Evolutionary conservation across 2,888 invertebrate genomes (phyloP).

Genomic region (Sylvicola cinctus): DNA sequence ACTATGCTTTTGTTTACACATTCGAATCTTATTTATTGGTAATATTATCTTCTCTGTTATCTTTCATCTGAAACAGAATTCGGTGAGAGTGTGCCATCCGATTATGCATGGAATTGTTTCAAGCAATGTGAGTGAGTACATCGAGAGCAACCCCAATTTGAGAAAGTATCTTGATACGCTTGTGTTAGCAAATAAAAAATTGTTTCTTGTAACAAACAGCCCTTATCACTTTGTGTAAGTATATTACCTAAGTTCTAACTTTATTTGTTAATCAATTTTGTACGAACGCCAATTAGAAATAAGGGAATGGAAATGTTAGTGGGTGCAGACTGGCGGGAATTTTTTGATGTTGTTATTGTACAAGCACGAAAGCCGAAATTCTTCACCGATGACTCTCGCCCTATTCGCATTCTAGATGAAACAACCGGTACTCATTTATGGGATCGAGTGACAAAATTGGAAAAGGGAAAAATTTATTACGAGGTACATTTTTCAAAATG

Average conservation of each 20-base stretch:
- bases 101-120: slow-evolving; percentile 80
- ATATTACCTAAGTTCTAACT: neutral
- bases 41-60: too few species aligned
- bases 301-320: slow-evolving; percentile 79
- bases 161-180: slow-evolving; percentile 56
- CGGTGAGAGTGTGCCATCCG: slow-evolving; percentile 71
- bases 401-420: slow-evolving; percentile 74
- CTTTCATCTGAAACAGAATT: slow-evolving; percentile 36
- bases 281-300: slow-evolving; percentile 42
- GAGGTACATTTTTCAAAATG: slow-evolving; percentile 37
- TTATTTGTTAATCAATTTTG: too few species aligned
- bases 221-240: slow-evolving; percentile 87
- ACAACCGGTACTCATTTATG: slow-evolving; percentile 64
- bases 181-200: slow-evolving; percentile 52
- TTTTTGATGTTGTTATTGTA: slow-evolving; percentile 86
- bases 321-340: slow-evolving; percentile 72
- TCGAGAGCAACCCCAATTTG: slow-evolving; percentile 54
- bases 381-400: slow-evolving; percentile 80
- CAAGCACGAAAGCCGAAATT: slow-evolving; percentile 92
- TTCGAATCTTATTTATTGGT: neutral
- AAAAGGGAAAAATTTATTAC: slow-evolving; percentile 79
- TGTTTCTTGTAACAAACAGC: slow-evolving; percentile 93
- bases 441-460: slow-evolving; percentile 71
- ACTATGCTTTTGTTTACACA: slow-evolving; percentile 7
- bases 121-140: slow-evolving; percentile 56